phyloP scores from a whole-genome alignment of 2,888 invertebrate genomes.

The Drosophila cognata region DNA sequence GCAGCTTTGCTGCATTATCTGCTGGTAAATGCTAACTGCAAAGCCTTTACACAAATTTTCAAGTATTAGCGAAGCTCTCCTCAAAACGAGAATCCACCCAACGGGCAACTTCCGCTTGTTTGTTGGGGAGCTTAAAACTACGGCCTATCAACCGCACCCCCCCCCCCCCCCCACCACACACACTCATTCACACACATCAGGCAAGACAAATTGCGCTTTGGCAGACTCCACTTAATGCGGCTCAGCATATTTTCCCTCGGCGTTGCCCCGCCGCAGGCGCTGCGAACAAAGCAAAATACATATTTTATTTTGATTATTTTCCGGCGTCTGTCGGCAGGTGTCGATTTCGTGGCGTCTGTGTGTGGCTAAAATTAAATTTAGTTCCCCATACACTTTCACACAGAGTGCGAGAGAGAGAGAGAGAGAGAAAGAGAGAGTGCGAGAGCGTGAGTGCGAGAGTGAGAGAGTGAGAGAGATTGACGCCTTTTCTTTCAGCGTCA shows the following conservation, averaged over 20 bases:
- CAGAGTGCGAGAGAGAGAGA: slow-evolving; percentile 8
- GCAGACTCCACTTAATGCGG: slow-evolving; percentile 67
- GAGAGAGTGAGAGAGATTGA: slow-evolving; percentile 16
- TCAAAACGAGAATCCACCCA: slow-evolving; percentile 9
- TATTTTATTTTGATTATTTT: slow-evolving; percentile 79
- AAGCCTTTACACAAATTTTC: slow-evolving; percentile 73
- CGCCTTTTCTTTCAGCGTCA: slow-evolving; percentile 66
- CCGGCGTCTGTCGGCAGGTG: slow-evolving; percentile 72
- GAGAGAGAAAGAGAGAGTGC: not conserved
- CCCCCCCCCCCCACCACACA: slow-evolving; percentile 15
- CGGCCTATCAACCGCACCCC: slow-evolving; percentile 44
- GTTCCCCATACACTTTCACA: slow-evolving; percentile 19
- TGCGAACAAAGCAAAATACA: slow-evolving; percentile 62
- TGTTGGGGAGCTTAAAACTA: slow-evolving; percentile 70
- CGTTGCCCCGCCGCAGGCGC: slow-evolving; percentile 13
- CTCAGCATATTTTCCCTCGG: slow-evolving; percentile 40
- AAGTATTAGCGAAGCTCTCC: slow-evolving; percentile 58
- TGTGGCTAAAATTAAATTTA: slow-evolving; percentile 71
- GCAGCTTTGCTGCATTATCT: slow-evolving; percentile 68
- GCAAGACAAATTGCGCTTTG: slow-evolving; percentile 80
- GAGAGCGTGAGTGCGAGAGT: slow-evolving; percentile 10
- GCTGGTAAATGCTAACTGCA: slow-evolving; percentile 42
- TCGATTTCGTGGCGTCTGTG: slow-evolving; percentile 58
- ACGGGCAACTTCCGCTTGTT: slow-evolving; percentile 73
- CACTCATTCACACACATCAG: slow-evolving; percentile 37